These are phyloP conservation scores for Caloenas nicobarica DNA, from an alignment of 2,113 vertebrate species.

Conservation along the genomic window DNA sequence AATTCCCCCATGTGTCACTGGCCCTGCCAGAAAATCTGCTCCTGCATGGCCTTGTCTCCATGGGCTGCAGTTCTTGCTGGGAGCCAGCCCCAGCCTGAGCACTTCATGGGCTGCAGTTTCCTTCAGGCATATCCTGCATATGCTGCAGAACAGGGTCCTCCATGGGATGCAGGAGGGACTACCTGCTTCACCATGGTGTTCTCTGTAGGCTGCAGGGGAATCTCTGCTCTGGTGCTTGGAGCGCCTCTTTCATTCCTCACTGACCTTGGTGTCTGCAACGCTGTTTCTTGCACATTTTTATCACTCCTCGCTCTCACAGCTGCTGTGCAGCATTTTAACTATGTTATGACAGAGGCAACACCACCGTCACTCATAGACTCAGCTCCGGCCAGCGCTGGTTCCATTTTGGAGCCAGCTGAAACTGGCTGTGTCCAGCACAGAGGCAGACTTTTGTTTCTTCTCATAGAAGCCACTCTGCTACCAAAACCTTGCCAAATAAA, in stretches of 20 bases:
- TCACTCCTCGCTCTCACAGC: not conserved
- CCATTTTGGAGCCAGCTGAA: not conserved
- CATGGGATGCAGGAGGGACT: not conserved
- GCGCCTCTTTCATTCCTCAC: no score
- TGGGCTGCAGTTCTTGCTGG: not conserved
- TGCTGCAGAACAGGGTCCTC: not conserved
- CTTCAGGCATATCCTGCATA: not conserved
- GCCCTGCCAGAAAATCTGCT: not conserved
- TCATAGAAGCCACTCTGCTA: not conserved
- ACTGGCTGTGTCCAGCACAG: not conserved
- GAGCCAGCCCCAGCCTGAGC: not conserved
- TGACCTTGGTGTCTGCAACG: not conserved
- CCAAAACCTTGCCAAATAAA: not conserved
- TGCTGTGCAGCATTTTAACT: rapidly evolving
- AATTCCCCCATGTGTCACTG: no score
- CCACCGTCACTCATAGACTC: not conserved
- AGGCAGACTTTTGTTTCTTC: not conserved
- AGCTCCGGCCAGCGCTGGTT: rapidly evolving
- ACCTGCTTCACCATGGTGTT: not conserved
- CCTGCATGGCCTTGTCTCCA: not conserved
- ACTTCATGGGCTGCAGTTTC: not conserved
- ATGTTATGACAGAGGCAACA: not conserved
- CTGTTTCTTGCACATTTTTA: not conserved
- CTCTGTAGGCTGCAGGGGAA: not conserved
- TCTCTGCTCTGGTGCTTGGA: not conserved